Percentiles rank a stretch among this genome's conserved stretches.
Conservation (phyloP, 2,888 invertebrate genomes). For the Pristionchus mayeri region DNA sequence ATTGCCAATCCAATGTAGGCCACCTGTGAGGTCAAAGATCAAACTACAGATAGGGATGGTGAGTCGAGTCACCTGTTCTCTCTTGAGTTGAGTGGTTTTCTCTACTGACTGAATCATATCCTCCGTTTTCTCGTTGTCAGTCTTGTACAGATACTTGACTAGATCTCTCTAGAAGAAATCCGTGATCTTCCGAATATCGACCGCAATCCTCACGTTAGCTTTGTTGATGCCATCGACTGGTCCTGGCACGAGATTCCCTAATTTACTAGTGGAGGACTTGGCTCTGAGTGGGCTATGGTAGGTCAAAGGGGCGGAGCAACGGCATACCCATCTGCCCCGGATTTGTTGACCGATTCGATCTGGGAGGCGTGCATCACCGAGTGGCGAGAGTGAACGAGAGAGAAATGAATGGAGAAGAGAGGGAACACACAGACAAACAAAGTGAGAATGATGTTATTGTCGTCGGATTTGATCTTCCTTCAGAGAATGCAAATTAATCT, state of each 20-base stretch:
- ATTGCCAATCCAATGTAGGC: not conserved
- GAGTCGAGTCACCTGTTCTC: constrained; percentile 20
- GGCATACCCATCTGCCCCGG: not conserved
- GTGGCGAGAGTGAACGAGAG: not conserved
- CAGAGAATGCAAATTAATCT: not conserved
- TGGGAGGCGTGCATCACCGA: not conserved
- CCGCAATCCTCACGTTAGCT: constrained; percentile 9
- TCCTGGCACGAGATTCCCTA: not conserved
- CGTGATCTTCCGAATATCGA: not conserved
- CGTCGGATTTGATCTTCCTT: not conserved
- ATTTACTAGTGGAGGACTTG: not conserved
- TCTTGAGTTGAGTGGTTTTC: constrained; percentile 13
- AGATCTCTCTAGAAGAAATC: not conserved
- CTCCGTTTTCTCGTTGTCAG: not conserved
- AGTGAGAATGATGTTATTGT: not conserved
- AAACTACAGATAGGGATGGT: not conserved
- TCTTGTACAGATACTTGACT: not conserved
- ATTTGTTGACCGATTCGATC: not conserved
- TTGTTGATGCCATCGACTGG: constrained; percentile 10
- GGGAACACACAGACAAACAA: not conserved
- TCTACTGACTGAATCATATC: not conserved
- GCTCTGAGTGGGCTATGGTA: not conserved
- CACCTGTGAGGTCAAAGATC: not conserved
- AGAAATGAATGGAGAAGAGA: not conserved
- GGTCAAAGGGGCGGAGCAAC: not conserved